Conservation (phyloP, 2,797 vertebrate genomes). For the Oreochromis mossambicus region DNA sequence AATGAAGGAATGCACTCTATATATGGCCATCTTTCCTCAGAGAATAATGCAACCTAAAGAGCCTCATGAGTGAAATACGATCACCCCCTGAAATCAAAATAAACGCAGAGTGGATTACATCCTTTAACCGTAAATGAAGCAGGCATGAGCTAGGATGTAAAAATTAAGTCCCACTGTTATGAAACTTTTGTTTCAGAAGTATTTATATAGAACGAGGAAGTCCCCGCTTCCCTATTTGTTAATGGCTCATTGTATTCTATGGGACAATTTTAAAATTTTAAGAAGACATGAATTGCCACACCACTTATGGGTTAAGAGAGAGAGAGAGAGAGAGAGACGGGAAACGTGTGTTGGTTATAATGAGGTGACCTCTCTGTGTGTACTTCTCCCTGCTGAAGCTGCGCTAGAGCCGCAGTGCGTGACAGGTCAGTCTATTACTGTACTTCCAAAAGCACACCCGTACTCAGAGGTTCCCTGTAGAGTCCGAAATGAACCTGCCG, state of each 20-base stretch:
- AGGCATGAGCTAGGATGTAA: neutral
- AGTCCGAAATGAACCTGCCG: conserved; percentile 78
- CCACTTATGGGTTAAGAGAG: neutral
- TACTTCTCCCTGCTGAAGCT: neutral
- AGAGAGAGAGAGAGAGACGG: neutral
- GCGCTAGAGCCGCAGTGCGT: neutral
- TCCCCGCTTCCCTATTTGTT: conserved; percentile 50
- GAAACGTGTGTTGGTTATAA: conserved; percentile 8
- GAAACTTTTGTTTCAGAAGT: conserved; percentile 7
- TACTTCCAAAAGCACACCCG: neutral
- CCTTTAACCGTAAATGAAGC: neutral
- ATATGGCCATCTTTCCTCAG: neutral
- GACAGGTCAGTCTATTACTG: conserved; percentile 38
- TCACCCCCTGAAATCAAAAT: neutral
- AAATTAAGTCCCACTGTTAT: neutral
- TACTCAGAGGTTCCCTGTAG: neutral
- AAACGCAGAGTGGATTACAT: neutral
- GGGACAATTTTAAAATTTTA: neutral
- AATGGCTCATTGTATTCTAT: neutral
- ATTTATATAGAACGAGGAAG: conserved; percentile 13
- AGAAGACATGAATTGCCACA: neutral
- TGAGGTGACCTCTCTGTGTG: conserved; percentile 35
- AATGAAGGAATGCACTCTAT: neutral
- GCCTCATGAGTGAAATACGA: neutral
- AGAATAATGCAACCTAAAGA: neutral